These are phyloP conservation scores for Poeciliopsis turneri DNA, from an alignment of 2,797 vertebrate species.

Conservation along the genomic window DNA sequence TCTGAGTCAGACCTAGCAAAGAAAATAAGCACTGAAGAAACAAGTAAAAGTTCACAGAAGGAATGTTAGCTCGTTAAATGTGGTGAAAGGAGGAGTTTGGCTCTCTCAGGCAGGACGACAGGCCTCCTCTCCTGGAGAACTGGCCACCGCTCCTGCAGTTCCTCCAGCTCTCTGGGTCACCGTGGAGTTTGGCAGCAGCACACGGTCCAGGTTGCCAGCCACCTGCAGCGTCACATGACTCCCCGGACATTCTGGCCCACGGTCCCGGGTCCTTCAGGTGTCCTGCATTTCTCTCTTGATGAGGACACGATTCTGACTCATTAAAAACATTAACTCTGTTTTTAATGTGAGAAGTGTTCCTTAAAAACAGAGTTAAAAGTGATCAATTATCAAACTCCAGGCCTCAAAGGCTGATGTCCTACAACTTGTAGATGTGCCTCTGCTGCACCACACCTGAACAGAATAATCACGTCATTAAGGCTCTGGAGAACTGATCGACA, in stretches of 20 bases:
- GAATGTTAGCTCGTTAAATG: constrained; percentile 70
- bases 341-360: neutral
- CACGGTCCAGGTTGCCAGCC: constrained; percentile 40
- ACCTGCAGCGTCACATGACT: constrained; percentile 65
- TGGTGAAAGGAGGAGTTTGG: constrained; percentile 41
- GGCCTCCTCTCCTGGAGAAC: constrained; percentile 55
- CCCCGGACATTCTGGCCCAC: constrained; percentile 40
- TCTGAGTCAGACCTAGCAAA: constrained; percentile 28
- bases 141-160: constrained; percentile 45
- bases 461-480: too few species aligned
- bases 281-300: neutral
- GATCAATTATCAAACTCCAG: too few species aligned
- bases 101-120: constrained; percentile 25
- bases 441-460: too few species aligned
- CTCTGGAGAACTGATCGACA: too few species aligned
- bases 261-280: constrained; percentile 38
- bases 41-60: constrained; percentile 46
- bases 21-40: constrained; percentile 42
- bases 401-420: too few species aligned
- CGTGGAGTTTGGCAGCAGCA: constrained; percentile 47
- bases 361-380: too few species aligned
- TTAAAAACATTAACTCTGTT: too few species aligned
- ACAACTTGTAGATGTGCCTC: too few species aligned
- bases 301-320: neutral
- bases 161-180: constrained; percentile 49